Conservation (phyloP, 2,797 vertebrate genomes). For the Cephalopachus bancanus region DNA sequence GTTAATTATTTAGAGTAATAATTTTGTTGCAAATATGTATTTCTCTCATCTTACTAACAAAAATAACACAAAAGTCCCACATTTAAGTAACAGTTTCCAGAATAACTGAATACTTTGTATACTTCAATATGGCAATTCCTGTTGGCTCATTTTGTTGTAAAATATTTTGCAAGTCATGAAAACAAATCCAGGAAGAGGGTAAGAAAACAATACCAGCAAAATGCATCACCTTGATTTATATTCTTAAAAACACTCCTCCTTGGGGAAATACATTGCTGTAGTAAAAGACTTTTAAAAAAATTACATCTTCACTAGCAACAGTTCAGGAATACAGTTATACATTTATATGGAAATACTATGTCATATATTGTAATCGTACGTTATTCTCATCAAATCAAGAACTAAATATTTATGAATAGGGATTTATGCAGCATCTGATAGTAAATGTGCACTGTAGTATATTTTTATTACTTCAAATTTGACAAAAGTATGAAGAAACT, state of each 20-base stretch:
- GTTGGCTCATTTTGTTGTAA: conserved; percentile 59
- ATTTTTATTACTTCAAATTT: conserved; percentile 71
- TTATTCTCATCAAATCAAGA: conserved; percentile 74
- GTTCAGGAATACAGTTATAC: conserved; percentile 78
- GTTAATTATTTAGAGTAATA: background rate
- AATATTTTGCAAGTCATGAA: conserved; percentile 74
- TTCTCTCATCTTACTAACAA: conserved; percentile 32
- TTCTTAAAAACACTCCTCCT: conserved; percentile 70
- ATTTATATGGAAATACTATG: conserved; percentile 60
- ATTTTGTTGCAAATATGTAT: conserved; percentile 29
- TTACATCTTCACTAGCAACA: conserved; percentile 69
- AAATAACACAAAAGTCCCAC: background rate
- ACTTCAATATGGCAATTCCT: conserved; percentile 52
- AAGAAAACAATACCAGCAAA: conserved; percentile 69
- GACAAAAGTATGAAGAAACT: conserved; percentile 49
- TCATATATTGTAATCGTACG: conserved; percentile 74
- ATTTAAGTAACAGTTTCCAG: conserved; percentile 45
- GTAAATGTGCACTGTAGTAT: conserved; percentile 72
- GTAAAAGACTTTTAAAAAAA: conserved; percentile 73
- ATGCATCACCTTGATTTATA: conserved; percentile 71
- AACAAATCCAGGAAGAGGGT: conserved; percentile 69
- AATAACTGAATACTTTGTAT: conserved; percentile 57
- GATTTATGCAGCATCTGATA: conserved; percentile 75
- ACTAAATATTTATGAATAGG: conserved; percentile 78
- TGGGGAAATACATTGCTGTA: conserved; percentile 66